Percentiles rank a stretch among this genome's conserved stretches.
Conservation (phyloP, 2,797 vertebrate species). For the Muscicapa striata region DNA sequence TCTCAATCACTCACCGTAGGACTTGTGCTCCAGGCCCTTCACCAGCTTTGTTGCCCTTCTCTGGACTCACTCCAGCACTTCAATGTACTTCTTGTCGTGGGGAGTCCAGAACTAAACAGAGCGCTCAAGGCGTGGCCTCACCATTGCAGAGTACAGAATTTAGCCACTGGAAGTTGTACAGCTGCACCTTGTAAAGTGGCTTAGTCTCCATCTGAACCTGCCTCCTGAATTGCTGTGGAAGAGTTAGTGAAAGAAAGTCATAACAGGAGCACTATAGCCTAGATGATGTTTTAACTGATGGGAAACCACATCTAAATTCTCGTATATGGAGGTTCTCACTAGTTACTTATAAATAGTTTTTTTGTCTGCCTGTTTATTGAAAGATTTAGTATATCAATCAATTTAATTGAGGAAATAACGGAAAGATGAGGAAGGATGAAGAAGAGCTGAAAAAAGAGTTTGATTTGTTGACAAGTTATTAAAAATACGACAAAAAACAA, state of each 20-base stretch:
- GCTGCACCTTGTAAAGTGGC: background rate
- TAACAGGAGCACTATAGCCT: background rate
- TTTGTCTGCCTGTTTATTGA: background rate
- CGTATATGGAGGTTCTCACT: background rate
- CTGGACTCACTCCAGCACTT: background rate
- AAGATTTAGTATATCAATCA: background rate
- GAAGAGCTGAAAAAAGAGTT: background rate
- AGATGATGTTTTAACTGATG: background rate
- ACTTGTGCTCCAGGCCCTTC: background rate
- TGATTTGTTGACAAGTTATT: background rate
- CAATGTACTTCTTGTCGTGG: too few relatives aligned
- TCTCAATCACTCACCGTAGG: too few relatives aligned
- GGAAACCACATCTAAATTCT: background rate
- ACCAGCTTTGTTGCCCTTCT: background rate
- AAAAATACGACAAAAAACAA: background rate
- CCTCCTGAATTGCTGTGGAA: background rate
- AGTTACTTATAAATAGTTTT: background rate
- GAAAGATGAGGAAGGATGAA: background rate
- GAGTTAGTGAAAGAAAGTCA: background rate
- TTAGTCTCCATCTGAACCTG: background rate
- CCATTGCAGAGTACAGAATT: accelerated
- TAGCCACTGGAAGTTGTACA: background rate
- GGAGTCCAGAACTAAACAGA: background rate
- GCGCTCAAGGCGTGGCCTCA: accelerated
- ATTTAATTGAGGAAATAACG: background rate